Evolutionary conservation across 2,888 invertebrate species (phyloP).

Genomic region (Alcis repandata): DNA sequence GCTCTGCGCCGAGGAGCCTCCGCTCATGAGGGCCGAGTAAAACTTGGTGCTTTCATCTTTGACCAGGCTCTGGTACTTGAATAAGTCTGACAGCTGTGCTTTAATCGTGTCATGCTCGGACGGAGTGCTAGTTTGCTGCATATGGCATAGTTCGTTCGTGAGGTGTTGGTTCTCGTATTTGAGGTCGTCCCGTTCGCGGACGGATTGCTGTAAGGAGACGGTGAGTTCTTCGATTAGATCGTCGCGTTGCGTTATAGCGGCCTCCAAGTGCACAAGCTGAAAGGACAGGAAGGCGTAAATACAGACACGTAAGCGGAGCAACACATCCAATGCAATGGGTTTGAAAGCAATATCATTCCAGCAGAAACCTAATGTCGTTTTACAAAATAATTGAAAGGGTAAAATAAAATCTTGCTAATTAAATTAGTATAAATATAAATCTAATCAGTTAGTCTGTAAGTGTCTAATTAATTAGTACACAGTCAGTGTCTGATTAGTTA

Average conservation of each 20-base stretch:
- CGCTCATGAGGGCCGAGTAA: constrained; percentile 78
- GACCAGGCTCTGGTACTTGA: constrained; percentile 77
- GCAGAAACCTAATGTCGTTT: background rate
- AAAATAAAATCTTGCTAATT: background rate
- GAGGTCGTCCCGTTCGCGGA: constrained; percentile 87
- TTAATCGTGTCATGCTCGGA: constrained; percentile 76
- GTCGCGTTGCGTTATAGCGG: constrained; percentile 89
- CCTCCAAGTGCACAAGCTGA: constrained; percentile 91
- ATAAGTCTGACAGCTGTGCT: constrained; percentile 78
- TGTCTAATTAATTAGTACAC: too few species aligned
- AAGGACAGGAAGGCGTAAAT: constrained; percentile 80
- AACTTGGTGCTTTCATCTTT: constrained; percentile 81
- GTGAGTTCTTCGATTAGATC: constrained; percentile 90
- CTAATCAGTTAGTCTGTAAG: too few species aligned
- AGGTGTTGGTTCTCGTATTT: constrained; percentile 88
- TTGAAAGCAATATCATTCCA: constrained; percentile 7
- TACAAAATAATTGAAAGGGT: background rate
- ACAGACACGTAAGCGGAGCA: constrained; percentile 58
- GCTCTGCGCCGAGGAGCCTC: constrained; percentile 72
- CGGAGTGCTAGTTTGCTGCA: constrained; percentile 70
- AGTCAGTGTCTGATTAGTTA: too few species aligned
- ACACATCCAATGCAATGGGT: constrained; percentile 21
- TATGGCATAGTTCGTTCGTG: constrained; percentile 84
- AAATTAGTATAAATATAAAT: background rate
- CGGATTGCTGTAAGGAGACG: constrained; percentile 89